These are phyloP conservation scores for Amblyraja radiata DNA, from an alignment of 2,797 vertebrate genomes.

Conservation along the genomic window DNA sequence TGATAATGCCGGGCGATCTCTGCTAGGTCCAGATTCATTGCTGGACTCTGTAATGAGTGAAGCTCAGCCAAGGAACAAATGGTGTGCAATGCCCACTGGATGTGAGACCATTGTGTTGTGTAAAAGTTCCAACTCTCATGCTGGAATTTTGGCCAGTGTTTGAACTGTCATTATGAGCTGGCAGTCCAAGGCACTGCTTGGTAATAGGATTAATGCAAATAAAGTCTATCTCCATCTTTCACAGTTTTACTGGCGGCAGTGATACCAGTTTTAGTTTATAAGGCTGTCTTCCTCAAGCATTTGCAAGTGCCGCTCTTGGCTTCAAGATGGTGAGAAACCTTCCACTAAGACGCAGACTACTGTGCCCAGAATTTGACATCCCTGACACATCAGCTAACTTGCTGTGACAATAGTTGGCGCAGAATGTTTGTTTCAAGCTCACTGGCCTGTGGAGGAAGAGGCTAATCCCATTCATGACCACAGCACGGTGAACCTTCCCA, in stretches of 20 bases:
- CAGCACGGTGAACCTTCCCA: background rate
- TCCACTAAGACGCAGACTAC: background rate
- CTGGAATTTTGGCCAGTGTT: no score
- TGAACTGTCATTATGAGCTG: background rate
- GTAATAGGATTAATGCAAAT: background rate
- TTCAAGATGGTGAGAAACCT: background rate
- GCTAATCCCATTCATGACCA: background rate
- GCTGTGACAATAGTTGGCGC: background rate
- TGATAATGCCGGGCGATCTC: no score
- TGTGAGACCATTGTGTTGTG: no score
- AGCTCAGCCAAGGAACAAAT: no score
- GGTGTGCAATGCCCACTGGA: no score
- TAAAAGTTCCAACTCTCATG: no score
- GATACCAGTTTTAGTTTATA: background rate
- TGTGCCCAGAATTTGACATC: background rate
- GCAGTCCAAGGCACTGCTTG: background rate
- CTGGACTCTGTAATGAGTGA: no score
- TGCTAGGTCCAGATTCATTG: no score
- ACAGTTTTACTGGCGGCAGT: background rate
- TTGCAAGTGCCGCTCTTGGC: background rate
- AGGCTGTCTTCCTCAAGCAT: background rate
- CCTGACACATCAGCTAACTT: background rate
- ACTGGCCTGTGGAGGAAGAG: background rate
- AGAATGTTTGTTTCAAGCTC: background rate
- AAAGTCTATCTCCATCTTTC: background rate